Evolutionary conservation across 2,113 vertebrate genomes (phyloP).

Genomic region (Pantherophis guttatus): DNA sequence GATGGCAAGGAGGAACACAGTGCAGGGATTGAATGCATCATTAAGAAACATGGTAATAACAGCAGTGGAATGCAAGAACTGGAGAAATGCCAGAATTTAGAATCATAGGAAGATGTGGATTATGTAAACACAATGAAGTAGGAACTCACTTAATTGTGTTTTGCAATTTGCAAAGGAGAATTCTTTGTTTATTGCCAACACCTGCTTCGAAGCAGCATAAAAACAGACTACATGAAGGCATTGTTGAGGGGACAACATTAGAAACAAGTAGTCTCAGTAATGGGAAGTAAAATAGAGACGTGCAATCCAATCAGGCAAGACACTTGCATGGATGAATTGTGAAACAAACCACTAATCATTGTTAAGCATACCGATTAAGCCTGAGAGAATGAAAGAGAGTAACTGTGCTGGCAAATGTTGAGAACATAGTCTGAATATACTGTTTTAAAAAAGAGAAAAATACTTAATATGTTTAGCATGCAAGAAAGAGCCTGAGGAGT

Average conservation of each 20-base stretch:
- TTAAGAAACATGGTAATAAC: not conserved
- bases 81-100: not conserved
- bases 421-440: not conserved
- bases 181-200: not conserved
- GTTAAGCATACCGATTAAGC: not conserved
- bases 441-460: not conserved
- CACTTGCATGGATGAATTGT: not conserved
- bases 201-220: not conserved
- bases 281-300: not conserved
- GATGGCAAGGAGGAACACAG: not conserved
- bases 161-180: not conserved
- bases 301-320: not conserved
- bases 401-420: not conserved
- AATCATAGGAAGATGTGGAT: not conserved
- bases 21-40: not conserved
- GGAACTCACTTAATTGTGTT: not conserved
- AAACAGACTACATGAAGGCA: not conserved
- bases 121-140: not conserved
- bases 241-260: not conserved
- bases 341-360: not conserved
- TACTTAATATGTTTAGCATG: not conserved
- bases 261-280: not conserved
- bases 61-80: not conserved
- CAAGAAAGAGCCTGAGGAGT: not conserved
- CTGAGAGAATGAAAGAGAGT: not conserved